Evolutionary conservation across 2,888 invertebrate species (phyloP), one percentile per base, ranked within the genome.

Genomic region (Blastobasis lacticolella): DNA sequence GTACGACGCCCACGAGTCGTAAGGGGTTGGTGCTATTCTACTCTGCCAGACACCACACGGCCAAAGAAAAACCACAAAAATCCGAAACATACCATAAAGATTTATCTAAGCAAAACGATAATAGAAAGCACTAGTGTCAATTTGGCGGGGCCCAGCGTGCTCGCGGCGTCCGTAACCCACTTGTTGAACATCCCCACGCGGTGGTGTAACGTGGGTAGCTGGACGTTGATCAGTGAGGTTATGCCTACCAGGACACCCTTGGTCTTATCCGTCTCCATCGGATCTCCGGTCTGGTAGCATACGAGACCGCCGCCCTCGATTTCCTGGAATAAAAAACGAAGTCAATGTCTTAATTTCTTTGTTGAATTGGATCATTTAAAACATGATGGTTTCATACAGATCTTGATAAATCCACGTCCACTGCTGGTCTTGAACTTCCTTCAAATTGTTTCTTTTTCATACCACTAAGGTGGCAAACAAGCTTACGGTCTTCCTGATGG

Each of bases 271-370:
- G 54, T 54, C 58, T 82, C 82, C 0, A 57, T 59, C 0, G 79
- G 76, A 45, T 81, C 81, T 0, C 69, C 72, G 1, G 83, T 81
- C 5, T 67, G 70, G n/a, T 64, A 65, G 52, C 83, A 82, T 5
- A 81, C 48, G 0, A 82, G 58, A 6, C 81, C 78, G 5, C 72
- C 75, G 0, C 82, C 82, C 68, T 74, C 73, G 6, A 69, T 66
- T 61, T 76, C 78, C 83, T 83, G 44, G 0, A 38, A 45, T 9
- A 23, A 49, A n/a, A 40, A 7, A 6, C 9, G 9, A 9, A 40
- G 23, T 23, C 23, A 49, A 45, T 36, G 8, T 45, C 41, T 7
- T 9, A 40, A 40, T 40, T 40, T 40, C 6, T 8, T 8, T 40
- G 41, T 6, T 40, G 41, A 4, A 2, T 6, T 6, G 41, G 7